Conservation (phyloP, 2,888 invertebrate species). For the Nebria salina region DNA sequence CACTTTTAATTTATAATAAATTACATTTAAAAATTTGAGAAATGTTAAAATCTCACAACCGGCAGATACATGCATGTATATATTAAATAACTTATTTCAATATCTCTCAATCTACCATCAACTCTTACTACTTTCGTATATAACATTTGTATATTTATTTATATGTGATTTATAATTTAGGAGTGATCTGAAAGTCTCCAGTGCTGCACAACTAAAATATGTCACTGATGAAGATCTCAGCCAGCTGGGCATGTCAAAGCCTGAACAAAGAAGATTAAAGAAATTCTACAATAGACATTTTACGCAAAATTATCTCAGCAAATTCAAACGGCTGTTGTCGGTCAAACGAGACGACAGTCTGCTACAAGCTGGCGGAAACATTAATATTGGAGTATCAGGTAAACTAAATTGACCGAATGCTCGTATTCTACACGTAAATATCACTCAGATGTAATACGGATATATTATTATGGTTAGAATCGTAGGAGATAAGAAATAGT, state of each 20-base stretch:
- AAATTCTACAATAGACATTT: constrained; percentile 94
- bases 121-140: neutral
- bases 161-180: no score
- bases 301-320: constrained; percentile 91
- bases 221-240: constrained; percentile 91
- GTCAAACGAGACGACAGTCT: constrained; percentile 66
- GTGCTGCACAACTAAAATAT: constrained; percentile 90
- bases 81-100: no score
- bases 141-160: constrained; percentile 38
- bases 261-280: constrained; percentile 93
- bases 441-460: no score
- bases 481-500: no score
- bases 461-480: no score
- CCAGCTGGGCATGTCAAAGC: constrained; percentile 92
- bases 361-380: constrained; percentile 51
- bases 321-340: constrained; percentile 85
- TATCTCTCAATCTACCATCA: no score
- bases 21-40: no score
- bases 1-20: no score
- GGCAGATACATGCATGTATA: no score
- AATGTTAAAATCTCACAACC: no score
- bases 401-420: constrained; percentile 74
- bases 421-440: neutral
- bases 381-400: constrained; percentile 61
- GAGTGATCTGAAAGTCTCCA: constrained; percentile 88